phyloP scores from a whole-genome alignment of 35 echinoderm and acorn worm genomes.

The Hemicentrotus pulcherrimus region DNA sequence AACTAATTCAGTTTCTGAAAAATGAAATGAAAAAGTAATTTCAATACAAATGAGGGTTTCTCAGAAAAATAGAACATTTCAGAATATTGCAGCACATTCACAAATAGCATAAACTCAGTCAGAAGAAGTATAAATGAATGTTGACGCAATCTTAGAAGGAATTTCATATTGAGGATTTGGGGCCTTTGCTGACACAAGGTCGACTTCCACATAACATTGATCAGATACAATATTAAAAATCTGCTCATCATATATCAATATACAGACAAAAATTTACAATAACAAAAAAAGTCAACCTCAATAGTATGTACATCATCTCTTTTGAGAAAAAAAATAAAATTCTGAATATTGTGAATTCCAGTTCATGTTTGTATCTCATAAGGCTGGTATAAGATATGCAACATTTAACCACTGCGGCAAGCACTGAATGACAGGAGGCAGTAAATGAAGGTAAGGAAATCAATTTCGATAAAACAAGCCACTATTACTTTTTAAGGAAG shows the following conservation, averaged over 20 bases:
- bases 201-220: background rate
- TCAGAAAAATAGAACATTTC: background rate
- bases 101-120: background rate
- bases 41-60: background rate
- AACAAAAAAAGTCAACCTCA: background rate
- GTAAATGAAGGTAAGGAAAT: background rate
- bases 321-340: background rate
- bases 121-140: background rate
- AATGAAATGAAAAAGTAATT: background rate
- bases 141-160: background rate
- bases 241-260: background rate
- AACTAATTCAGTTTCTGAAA: background rate
- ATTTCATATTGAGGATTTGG: background rate
- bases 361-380: background rate
- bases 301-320: background rate
- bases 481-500: background rate
- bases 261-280: background rate
- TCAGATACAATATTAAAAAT: background rate
- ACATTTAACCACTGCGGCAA: background rate
- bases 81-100: background rate
- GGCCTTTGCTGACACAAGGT: background rate
- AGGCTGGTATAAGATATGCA: background rate
- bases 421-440: background rate
- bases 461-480: background rate
- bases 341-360: background rate